phyloP scores from a whole-genome alignment of 2,888 invertebrate species.

The Pelosia muscerda region DNA sequence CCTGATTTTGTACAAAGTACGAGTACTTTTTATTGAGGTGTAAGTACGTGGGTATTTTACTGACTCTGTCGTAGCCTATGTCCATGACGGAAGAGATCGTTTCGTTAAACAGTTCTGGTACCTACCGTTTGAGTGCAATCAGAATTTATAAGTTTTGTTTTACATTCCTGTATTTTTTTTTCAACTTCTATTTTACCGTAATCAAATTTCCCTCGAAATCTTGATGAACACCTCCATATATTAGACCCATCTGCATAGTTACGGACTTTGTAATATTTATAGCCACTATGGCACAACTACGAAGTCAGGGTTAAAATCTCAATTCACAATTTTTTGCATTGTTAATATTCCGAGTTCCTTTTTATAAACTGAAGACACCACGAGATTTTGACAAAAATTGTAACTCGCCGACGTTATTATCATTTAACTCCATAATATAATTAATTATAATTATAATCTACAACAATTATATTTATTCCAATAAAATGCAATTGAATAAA shows the following conservation, averaged over 20 bases:
- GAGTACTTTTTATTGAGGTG: constrained; percentile 6
- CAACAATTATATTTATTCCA: not conserved
- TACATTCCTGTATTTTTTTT: constrained; percentile 8
- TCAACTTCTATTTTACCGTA: constrained; percentile 8
- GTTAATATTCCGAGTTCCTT: too few species aligned
- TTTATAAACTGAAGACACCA: not conserved
- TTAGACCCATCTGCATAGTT: constrained; percentile 8
- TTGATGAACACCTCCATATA: constrained; percentile 8
- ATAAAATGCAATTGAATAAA: not conserved
- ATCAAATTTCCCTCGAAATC: constrained; percentile 5
- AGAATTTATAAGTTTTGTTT: constrained; percentile 7
- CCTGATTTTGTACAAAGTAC: constrained; percentile 4
- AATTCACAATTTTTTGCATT: too few species aligned
- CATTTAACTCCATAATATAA: constrained; percentile 6
- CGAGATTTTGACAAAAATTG: constrained; percentile 8
- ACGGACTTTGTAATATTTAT: not conserved
- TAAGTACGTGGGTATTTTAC: constrained; percentile 8
- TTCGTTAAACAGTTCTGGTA: constrained; percentile 7
- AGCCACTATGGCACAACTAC: constrained; percentile 4
- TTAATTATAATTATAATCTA: constrained; percentile 2
- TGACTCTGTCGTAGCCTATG: constrained; percentile 3
- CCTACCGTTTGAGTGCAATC: constrained; percentile 8
- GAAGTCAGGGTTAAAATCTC: too few species aligned
- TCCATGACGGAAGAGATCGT: constrained; percentile 7
- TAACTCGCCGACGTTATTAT: constrained; percentile 5